phyloP scores from a whole-genome alignment of 2,113 vertebrate genomes.

The Antechinus stuartii region DNA sequence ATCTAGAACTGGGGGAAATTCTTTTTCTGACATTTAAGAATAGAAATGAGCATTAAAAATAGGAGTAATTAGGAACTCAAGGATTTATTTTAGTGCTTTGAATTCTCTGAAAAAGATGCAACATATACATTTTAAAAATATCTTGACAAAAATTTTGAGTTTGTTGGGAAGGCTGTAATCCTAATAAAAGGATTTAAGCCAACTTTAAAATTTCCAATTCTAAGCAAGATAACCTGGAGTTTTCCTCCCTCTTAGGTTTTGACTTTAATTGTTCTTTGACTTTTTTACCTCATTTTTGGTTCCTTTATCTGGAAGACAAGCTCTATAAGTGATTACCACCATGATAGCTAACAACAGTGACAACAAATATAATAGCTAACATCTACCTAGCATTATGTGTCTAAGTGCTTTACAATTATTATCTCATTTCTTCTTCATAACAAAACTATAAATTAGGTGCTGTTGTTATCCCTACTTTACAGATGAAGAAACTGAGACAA shows the following conservation, averaged over 20 bases:
- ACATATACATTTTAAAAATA: background rate
- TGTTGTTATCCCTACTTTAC: background rate
- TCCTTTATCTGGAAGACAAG: conserved; percentile 33
- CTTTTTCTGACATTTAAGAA: conserved; percentile 3
- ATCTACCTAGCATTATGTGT: background rate
- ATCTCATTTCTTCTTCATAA: background rate
- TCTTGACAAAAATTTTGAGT: conserved; percentile 47
- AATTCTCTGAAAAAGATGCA: background rate
- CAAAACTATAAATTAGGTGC: background rate
- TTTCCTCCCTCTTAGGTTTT: conserved; percentile 24
- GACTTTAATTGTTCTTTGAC: conserved; percentile 14
- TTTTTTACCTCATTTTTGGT: conserved; percentile 40
- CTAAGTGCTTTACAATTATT: background rate
- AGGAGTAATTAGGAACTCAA: conserved; percentile 9
- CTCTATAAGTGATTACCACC: conserved; percentile 16
- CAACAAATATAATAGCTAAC: background rate
- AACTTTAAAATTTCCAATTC: background rate
- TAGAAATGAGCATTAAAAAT: conserved; percentile 1
- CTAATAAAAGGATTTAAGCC: conserved; percentile 12
- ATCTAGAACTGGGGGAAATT: background rate
- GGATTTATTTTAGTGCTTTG: conserved; percentile 46
- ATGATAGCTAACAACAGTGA: no score
- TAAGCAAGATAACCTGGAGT: conserved; percentile 5
- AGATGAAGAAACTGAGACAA: background rate
- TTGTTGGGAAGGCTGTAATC: conserved; percentile 43